Percentiles rank a stretch among this genome's conserved stretches.
These are phyloP conservation scores for Cassiopea andromeda DNA, from an alignment of 30 jellyfish, hydroid and myxozoan species.

Conservation along the genomic window DNA sequence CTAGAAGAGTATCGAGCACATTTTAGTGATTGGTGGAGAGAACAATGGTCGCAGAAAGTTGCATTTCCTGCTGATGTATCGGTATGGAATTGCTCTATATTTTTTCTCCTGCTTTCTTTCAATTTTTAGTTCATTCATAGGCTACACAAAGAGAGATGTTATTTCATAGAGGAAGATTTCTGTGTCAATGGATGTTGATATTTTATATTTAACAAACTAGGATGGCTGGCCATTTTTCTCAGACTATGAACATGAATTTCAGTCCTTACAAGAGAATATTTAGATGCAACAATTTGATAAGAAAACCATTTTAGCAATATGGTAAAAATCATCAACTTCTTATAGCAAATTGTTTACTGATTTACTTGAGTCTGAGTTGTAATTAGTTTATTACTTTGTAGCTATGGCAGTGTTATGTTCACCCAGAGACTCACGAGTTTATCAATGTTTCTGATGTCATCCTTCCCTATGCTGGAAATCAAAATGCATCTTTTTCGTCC, in stretches of 20 bases:
- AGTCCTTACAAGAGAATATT: too few relatives aligned
- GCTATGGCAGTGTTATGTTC: constrained; percentile 76
- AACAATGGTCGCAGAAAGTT: constrained; percentile 58
- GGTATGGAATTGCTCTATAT: constrained; percentile 27
- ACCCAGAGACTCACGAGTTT: constrained; percentile 84
- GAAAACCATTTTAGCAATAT: too few relatives aligned
- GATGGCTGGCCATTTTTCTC: too few relatives aligned
- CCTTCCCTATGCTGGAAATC: constrained; percentile 56
- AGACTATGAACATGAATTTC: too few relatives aligned
- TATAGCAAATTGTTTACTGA: too few relatives aligned
- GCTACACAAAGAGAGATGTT: not conserved
- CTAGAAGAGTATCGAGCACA: constrained; percentile 50
- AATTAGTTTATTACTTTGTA: not conserved
- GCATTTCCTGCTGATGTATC: constrained; percentile 57
- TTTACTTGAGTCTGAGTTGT: too few relatives aligned
- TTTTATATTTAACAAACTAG: too few relatives aligned
- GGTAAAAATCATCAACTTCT: too few relatives aligned
- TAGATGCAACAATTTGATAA: too few relatives aligned
- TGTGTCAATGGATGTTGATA: not conserved
- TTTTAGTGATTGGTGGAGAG: constrained; percentile 83
- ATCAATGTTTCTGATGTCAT: constrained; percentile 38
- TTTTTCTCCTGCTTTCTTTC: not conserved
- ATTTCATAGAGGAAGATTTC: not conserved
- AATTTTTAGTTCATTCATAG: not conserved
- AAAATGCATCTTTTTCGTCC: constrained; percentile 39